Evolutionary conservation across 2,113 vertebrate genomes (phyloP).

Genomic region (Ellobius talpinus): DNA sequence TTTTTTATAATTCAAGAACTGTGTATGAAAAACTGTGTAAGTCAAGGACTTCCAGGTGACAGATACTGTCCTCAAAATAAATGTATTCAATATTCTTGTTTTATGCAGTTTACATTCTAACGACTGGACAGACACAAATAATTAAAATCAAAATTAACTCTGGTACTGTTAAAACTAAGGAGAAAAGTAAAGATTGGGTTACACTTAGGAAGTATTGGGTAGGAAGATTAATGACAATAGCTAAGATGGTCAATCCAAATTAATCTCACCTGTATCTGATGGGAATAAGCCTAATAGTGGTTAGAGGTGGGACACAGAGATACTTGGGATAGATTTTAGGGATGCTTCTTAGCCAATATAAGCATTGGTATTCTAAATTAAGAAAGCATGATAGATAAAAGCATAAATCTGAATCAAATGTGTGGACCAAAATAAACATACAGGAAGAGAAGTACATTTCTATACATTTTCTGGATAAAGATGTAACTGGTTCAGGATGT

Average conservation of each 20-base stretch:
- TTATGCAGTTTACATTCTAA: neutral
- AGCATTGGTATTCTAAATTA: neutral
- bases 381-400: neutral
- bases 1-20: neutral
- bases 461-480: neutral
- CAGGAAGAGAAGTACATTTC: neutral
- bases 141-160: neutral
- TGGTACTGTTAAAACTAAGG: neutral
- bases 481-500: neutral
- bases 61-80: neutral
- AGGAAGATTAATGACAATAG: neutral
- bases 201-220: neutral
- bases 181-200: neutral
- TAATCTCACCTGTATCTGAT: neutral
- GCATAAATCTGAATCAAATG: neutral
- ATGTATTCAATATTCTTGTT: neutral
- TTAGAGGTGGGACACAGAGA: neutral
- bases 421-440: neutral
- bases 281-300: rapidly evolving
- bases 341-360: neutral
- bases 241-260: neutral
- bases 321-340: neutral
- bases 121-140: neutral
- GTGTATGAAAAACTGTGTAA: neutral
- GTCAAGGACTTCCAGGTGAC: neutral